These are phyloP conservation scores for Tuta absoluta DNA, from an alignment of 2,888 invertebrate genomes.

Conservation along the genomic window DNA sequence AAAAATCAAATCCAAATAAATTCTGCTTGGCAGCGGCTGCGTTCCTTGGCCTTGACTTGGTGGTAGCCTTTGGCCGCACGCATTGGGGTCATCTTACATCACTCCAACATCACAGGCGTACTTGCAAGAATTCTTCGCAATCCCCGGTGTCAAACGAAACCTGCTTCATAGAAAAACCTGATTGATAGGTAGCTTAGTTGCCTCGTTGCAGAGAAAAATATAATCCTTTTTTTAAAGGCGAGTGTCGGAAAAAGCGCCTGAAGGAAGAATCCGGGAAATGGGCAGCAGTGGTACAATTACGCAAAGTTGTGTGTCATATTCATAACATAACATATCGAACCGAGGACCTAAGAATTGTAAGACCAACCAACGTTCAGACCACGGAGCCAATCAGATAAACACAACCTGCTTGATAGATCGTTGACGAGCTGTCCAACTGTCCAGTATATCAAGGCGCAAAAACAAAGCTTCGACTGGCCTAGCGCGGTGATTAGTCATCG, in stretches of 20 bases:
- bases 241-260: too few relatives aligned
- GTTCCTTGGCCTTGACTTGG: constrained; percentile 53
- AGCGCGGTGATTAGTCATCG: constrained; percentile 44
- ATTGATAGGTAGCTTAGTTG: too few relatives aligned
- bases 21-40: constrained; percentile 25
- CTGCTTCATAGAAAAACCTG: not conserved
- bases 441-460: constrained; percentile 20
- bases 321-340: too few relatives aligned
- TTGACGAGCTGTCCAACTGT: constrained; percentile 26
- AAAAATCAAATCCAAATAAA: not conserved
- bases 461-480: constrained; percentile 31
- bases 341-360: too few relatives aligned
- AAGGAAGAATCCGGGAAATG: too few relatives aligned
- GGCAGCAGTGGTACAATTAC: too few relatives aligned
- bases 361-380: too few relatives aligned
- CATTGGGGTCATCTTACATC: constrained; percentile 52
- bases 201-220: too few relatives aligned
- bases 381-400: not conserved
- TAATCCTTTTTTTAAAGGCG: too few relatives aligned
- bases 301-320: too few relatives aligned
- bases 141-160: constrained; percentile 21
- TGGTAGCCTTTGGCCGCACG: constrained; percentile 44
- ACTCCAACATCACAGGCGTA: constrained; percentile 49
- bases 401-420: constrained; percentile 26
- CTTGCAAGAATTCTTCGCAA: constrained; percentile 34